Percentiles rank a stretch among this genome's conserved stretches.
phyloP scores from a whole-genome alignment of 2,113 vertebrate genomes.

The Cyphomyrus plagiostoma region DNA sequence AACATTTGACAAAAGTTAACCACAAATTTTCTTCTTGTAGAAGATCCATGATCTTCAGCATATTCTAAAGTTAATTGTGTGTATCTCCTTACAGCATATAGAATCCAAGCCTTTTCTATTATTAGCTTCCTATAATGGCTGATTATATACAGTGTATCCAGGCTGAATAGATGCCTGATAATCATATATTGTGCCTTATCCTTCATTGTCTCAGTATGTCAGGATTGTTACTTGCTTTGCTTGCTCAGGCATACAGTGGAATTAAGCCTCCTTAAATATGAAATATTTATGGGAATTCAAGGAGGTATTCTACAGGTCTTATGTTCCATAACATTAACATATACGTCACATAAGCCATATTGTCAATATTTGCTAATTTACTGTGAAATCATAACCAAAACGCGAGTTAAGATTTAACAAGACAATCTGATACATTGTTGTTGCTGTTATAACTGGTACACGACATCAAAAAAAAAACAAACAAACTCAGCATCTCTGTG shows the following conservation, averaged over 20 bases:
- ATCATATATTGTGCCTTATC: slow-evolving; percentile 81
- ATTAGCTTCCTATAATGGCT: slow-evolving; percentile 55
- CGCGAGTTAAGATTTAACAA: slow-evolving; percentile 38
- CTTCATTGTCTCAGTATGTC: slow-evolving; percentile 64
- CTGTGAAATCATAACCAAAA: slow-evolving; percentile 56
- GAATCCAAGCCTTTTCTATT: slow-evolving; percentile 48
- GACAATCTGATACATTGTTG: not conserved
- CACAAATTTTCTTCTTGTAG: slow-evolving; percentile 38
- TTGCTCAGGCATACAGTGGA: slow-evolving; percentile 59
- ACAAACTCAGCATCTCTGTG: not conserved
- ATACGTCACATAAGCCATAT: slow-evolving; percentile 59
- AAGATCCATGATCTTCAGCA: slow-evolving; percentile 6
- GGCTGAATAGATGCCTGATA: slow-evolving; percentile 54
- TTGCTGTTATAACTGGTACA: not conserved
- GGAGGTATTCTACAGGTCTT: slow-evolving; percentile 67
- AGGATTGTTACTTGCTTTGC: slow-evolving; percentile 46
- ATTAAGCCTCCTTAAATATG: slow-evolving; percentile 56
- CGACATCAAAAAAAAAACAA: slow-evolving; percentile 8
- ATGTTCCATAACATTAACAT: slow-evolving; percentile 33
- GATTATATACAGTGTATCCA: slow-evolving; percentile 67
- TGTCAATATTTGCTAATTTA: slow-evolving; percentile 60
- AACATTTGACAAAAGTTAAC: slow-evolving; percentile 26
- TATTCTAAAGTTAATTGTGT: slow-evolving; percentile 23
- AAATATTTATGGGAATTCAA: slow-evolving; percentile 69
- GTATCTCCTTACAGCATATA: slow-evolving; percentile 16